Base-by-base conservation (phyloP, 2,888 invertebrate genomes). In the Cephus nigrinus region DNA sequence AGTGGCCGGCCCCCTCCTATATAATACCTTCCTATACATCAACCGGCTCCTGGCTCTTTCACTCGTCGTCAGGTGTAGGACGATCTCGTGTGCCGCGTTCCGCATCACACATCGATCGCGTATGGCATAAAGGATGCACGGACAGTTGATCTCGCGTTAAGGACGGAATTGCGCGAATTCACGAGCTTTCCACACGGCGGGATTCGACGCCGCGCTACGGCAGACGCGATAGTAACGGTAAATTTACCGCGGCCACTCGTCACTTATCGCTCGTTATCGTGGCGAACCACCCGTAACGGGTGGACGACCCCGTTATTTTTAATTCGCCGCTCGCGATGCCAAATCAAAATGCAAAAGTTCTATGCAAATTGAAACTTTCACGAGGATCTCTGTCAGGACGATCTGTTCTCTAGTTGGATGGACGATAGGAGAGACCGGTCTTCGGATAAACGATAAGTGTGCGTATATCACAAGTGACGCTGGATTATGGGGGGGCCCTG, bases 181-280 rank as follows among this genome's bases (percentile, higher is more conserved):
- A 55, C 55, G 55, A 23, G 55, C 55, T 55, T 55, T 55, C 55
- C 55, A 55, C 55, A 55, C 55, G 9, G 23, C 55, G 23, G 55
- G 23, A 55, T 55, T 55, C 55, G 9, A 23, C 23, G 55, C 23
- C 9, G 55, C 23, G 55, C 23, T 23, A 23, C 5, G 1, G 9
- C 23, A 23, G 55, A 55, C 55, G 9, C 55, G 23, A 55, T 55
- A 23, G 55, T 23, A 55, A 31, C 32, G 74, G 35, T 74, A 74
- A 74, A 74, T 74, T 74, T 40, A 31, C 36, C 35, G 74, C 30
- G 74, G n/a, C n/a, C n/a, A 55, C 55, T 74, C 4, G 74, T 40
- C 74, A 55, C 78, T 83, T 82, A 80, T 82, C 80, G 78, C 73
- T 75, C 55, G 80, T 83, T 82, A 83, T 83, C 82, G 76, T 33